Conservation (phyloP, 2,113 vertebrate species). For the Entomyzon cyanotis region DNA sequence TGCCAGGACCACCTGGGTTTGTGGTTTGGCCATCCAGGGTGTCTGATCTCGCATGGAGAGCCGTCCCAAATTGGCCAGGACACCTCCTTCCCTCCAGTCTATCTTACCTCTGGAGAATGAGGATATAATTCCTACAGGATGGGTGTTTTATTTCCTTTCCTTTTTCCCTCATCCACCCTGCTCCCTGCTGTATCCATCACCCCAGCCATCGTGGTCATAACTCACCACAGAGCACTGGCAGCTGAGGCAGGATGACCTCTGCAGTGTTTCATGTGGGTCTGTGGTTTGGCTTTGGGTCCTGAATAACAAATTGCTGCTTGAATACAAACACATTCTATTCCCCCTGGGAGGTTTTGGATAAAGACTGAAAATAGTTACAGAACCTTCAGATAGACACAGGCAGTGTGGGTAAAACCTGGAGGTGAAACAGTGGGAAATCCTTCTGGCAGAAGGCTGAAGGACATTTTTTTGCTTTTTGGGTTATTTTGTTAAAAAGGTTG, state of each 20-base stretch:
- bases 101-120: neutral
- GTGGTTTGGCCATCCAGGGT: neutral
- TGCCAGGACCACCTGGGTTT: neutral
- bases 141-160: neutral
- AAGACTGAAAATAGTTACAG: neutral
- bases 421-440: neutral
- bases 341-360: neutral
- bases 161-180: fast-evolving
- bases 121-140: neutral
- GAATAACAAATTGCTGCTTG: neutral
- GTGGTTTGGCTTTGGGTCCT: neutral
- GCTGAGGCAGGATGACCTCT: neutral
- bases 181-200: neutral
- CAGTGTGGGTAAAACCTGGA: neutral
- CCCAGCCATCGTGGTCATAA: fast-evolving
- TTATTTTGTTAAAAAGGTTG: neutral
- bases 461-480: fast-evolving
- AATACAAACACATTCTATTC: neutral
- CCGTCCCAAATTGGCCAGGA: neutral
- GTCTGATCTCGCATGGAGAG: neutral
- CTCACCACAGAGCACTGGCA: neutral
- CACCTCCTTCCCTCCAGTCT: neutral
- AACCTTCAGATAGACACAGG: neutral
- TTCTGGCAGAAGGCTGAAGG: neutral
- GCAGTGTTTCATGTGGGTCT: neutral